phyloP scores from a whole-genome alignment of 1,140 invertebrate genomes.

The Drosophila eugracilis region DNA sequence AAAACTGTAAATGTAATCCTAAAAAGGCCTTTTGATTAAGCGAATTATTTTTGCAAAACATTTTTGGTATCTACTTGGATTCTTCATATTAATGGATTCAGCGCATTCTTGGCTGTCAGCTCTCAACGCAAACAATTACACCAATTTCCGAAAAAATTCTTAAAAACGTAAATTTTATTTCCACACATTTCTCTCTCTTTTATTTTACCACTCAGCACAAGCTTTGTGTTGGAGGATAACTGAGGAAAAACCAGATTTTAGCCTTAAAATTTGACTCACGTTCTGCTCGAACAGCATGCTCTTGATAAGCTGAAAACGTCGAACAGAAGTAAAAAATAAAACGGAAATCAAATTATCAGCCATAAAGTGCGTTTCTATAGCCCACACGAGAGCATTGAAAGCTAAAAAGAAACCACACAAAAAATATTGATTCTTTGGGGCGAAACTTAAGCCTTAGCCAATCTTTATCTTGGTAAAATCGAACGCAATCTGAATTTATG shows the following conservation, averaged over 20 bases:
- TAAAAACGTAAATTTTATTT: slow-evolving; percentile 25
- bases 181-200: slow-evolving; percentile 13
- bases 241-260: slow-evolving; percentile 24
- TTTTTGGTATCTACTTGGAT: neutral
- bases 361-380: slow-evolving; percentile 32
- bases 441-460: slow-evolving; percentile 9
- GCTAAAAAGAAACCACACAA: neutral
- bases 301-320: slow-evolving; percentile 46
- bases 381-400: slow-evolving; percentile 27
- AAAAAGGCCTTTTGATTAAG: neutral
- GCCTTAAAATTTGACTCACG: slow-evolving; percentile 40
- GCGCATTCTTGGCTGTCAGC: slow-evolving; percentile 3
- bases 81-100: slow-evolving; percentile 4
- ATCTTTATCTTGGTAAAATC: neutral
- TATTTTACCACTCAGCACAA: slow-evolving; percentile 2
- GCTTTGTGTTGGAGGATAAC: neutral
- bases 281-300: slow-evolving; percentile 18
- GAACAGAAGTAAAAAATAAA: slow-evolving; percentile 23
- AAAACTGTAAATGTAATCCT: slow-evolving; percentile 12
- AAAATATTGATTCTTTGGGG: slow-evolving; percentile 18
- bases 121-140: slow-evolving; percentile 26
- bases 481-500: slow-evolving; percentile 44
- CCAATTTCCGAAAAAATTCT: slow-evolving; percentile 31
- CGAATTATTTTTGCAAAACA: slow-evolving; percentile 7
- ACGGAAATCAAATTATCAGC: slow-evolving; percentile 60